These are phyloP conservation scores for Calyptommatus sinebrachiatus DNA, from an alignment of 2,113 vertebrate genomes.

Conservation along the genomic window DNA sequence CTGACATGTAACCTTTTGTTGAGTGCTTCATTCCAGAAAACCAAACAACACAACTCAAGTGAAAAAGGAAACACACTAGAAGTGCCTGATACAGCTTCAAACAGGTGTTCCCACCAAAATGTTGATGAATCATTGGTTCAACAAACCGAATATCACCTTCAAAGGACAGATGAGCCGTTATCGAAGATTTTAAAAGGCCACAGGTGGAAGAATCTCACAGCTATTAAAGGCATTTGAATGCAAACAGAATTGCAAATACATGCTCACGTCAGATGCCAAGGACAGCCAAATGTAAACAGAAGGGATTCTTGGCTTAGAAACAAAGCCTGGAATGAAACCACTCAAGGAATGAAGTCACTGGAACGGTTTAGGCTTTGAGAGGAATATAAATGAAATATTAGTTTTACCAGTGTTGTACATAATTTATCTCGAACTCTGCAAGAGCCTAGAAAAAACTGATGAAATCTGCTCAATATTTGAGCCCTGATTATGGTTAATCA, in stretches of 20 bases:
- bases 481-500: slow-evolving; percentile 24
- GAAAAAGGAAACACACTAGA: no score
- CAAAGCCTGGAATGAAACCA: slow-evolving; percentile 53
- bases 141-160: slow-evolving; percentile 3
- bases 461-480: slow-evolving; percentile 19
- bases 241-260: slow-evolving; percentile 51
- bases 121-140: background rate
- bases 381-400: background rate
- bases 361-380: slow-evolving; percentile 27
- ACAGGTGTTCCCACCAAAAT: slow-evolving; percentile 3
- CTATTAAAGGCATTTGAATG: slow-evolving; percentile 52
- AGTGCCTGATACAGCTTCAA: background rate
- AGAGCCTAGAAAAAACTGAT: slow-evolving; percentile 36
- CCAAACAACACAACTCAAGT: no score
- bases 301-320: slow-evolving; percentile 25
- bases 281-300: slow-evolving; percentile 69
- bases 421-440: background rate
- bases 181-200: slow-evolving; percentile 35
- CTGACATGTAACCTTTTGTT: no score
- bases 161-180: slow-evolving; percentile 18
- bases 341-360: slow-evolving; percentile 30
- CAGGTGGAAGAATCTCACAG: slow-evolving; percentile 87
- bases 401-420: slow-evolving; percentile 22
- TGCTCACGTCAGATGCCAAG: slow-evolving; percentile 54
- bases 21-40: no score